Base-by-base conservation (phyloP, 2,888 invertebrate species). In the Alsophila aescularia region DNA sequence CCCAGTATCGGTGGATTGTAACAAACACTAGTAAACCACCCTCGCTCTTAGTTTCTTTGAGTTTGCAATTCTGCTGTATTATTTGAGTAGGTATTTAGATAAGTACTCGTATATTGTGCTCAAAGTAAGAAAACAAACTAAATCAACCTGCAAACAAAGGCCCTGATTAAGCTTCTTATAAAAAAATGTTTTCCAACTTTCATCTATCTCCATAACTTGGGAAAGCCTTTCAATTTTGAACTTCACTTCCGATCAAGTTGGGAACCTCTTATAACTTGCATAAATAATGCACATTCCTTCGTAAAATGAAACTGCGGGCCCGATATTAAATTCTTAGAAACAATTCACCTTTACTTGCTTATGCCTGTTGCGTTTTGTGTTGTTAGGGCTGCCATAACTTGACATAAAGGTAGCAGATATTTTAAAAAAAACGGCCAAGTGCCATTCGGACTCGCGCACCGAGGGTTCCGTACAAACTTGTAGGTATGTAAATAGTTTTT, bases 311-410 rank as follows among this genome's bases (percentile, higher is more conserved):
- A 35, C 43, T 29, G 24, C 15, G 35, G 24, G 16, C 14, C 10
- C 16, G 51, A 58, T 63, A 63, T 63, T 57, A 63, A 52, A 63
- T 60, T 60, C 60, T 60, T 53, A 14, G 29, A 51, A 54, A 49
- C 49, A 15, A 32, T 42, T 51, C 40, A 56, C 45, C 44, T 51
- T 50, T 31, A 31, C 44, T 32, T 55, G 29, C 44, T 32, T 55
- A 50, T 51, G 47, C 44, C 47, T 53, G 36, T 55, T 60, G 43
- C 40, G 45, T 37, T 41, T 29, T 29, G 29, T 10, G n/a, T 32
- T 24, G 43, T 34, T 32, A 43, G 43, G 43, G 31, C 31, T 16
- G n/a, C 16, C 29, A 31, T 24, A 24, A 24, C 7, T 2, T 24
- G 7, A 5, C 24, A 24, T 7, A 24, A 5, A 18, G 18, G 18